phyloP scores from a whole-genome alignment of 1,140 invertebrate genomes.

The Phymorhynchus buccinoides region DNA sequence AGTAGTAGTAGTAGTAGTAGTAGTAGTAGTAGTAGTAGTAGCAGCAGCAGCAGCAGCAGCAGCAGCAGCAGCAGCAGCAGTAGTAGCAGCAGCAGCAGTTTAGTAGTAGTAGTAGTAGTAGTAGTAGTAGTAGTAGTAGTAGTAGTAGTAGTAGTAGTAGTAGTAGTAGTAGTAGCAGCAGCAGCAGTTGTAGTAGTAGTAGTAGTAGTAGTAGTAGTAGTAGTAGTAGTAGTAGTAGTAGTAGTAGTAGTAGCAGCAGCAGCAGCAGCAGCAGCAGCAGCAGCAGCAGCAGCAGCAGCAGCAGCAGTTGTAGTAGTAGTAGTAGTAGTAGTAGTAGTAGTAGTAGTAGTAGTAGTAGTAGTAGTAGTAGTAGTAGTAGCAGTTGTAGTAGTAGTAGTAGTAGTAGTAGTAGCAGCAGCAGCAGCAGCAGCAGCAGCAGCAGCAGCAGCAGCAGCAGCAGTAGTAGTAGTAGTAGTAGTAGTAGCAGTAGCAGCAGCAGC shows the following conservation, averaged over 20 bases:
- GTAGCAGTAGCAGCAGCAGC: background rate
- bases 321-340: background rate
- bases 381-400: slow-evolving; percentile 12
- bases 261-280: too few relatives aligned
- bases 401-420: slow-evolving; percentile 6
- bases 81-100: background rate
- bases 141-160: slow-evolving; percentile 12
- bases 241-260: background rate
- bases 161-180: slow-evolving; percentile 7
- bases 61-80: background rate
- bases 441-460: background rate
- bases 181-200: slow-evolving; percentile 9
- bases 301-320: too few relatives aligned
- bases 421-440: background rate
- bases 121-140: slow-evolving; percentile 16
- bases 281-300: too few relatives aligned
- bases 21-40: slow-evolving; percentile 17
- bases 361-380: slow-evolving; percentile 13
- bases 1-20: slow-evolving; percentile 16
- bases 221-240: slow-evolving; percentile 12
- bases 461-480: slow-evolving; percentile 17
- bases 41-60: background rate
- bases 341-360: background rate
- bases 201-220: slow-evolving; percentile 16
- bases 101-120: too few relatives aligned